A percentile compares a stretch with the other conserved stretches of the same genome.
These are phyloP conservation scores for Periparus ater DNA, from an alignment of 2,797 vertebrate species.

Conservation along the genomic window DNA sequence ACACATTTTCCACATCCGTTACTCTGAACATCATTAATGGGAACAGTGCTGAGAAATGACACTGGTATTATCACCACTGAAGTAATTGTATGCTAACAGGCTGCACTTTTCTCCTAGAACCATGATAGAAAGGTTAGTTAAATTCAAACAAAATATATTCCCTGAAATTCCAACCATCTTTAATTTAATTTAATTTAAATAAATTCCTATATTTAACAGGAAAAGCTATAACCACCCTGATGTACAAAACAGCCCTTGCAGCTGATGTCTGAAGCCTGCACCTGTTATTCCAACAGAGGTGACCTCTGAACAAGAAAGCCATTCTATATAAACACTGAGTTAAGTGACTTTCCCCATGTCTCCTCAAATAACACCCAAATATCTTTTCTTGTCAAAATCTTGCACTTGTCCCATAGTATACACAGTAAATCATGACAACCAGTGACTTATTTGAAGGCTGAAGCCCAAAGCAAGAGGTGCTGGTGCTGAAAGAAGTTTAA, in stretches of 20 bases:
- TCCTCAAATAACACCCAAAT: constrained; percentile 63
- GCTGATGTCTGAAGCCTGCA: constrained; percentile 34
- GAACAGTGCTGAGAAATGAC: background rate
- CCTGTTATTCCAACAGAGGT: constrained; percentile 54
- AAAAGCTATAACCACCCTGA: constrained; percentile 12
- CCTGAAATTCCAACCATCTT: background rate
- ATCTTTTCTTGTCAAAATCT: constrained; percentile 68
- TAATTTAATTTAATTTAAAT: background rate
- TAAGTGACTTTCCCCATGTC: constrained; percentile 50
- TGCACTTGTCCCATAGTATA: constrained; percentile 41
- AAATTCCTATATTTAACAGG: background rate
- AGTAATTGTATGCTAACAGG: background rate
- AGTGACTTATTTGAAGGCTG: constrained; percentile 40
- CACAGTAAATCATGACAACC: constrained; percentile 55
- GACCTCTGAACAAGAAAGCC: constrained; percentile 54
- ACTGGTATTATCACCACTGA: background rate
- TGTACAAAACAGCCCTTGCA: constrained; percentile 5
- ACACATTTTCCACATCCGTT: background rate
- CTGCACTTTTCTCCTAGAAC: background rate
- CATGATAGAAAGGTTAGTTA: background rate
- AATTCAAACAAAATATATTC: constrained; percentile 22
- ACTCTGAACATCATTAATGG: background rate
- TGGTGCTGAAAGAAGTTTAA: constrained; percentile 40
- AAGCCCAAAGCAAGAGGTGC: constrained; percentile 47
- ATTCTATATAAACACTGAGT: constrained; percentile 54